These are phyloP conservation scores for Strix occidentalis DNA, from an alignment of 2,797 vertebrate species.

Conservation along the genomic window DNA sequence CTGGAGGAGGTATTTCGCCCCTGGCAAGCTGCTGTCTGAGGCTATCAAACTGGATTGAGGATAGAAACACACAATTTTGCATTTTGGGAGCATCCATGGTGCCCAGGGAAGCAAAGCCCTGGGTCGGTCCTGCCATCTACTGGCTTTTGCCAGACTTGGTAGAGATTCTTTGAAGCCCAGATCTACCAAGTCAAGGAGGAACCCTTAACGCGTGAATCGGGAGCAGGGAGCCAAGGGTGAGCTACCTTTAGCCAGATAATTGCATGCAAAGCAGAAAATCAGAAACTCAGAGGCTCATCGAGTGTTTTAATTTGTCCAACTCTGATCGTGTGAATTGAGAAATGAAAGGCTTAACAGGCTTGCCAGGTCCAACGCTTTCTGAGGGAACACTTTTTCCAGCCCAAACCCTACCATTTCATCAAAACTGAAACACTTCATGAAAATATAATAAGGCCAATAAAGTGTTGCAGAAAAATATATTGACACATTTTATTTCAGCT, in stretches of 20 bases:
- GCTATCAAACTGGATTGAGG: background rate
- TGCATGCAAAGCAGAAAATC: background rate
- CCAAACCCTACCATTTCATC: background rate
- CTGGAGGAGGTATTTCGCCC: background rate
- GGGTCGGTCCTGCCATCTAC: constrained; percentile 47
- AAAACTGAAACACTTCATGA: background rate
- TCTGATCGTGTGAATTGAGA: background rate
- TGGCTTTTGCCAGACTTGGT: background rate
- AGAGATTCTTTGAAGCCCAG: background rate
- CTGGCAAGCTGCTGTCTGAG: background rate
- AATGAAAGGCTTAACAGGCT: background rate
- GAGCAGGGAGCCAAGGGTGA: background rate
- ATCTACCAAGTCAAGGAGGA: background rate
- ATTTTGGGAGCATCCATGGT: background rate
- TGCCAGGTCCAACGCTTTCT: background rate
- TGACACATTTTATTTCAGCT: background rate
- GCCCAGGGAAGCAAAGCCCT: background rate
- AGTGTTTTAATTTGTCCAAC: background rate
- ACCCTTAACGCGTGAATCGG: fast-evolving
- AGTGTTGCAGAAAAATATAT: background rate
- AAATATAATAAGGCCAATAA: background rate
- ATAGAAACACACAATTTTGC: fast-evolving
- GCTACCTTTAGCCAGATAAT: background rate
- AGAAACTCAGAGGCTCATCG: background rate
- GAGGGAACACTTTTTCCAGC: background rate